Conservation (phyloP, 2,888 invertebrate genomes). For the Ormyrus thymus region DNA sequence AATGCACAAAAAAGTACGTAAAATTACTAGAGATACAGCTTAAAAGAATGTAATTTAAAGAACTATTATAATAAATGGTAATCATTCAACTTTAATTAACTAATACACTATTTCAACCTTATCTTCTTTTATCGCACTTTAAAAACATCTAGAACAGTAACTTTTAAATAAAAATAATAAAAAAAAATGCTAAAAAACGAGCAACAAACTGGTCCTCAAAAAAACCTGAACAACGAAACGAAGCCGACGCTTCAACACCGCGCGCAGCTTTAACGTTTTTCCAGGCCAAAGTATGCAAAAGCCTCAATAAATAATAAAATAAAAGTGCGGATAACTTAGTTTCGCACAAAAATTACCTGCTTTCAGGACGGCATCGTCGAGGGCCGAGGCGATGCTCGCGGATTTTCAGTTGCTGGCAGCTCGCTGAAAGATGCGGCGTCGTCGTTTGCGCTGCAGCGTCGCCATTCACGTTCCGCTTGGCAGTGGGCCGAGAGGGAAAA, state of each 20-base stretch:
- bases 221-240: neutral
- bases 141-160: neutral
- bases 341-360: slow-evolving; percentile 27
- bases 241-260: neutral
- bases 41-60: neutral
- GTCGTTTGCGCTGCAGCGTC: neutral
- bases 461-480: slow-evolving; percentile 40
- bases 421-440: neutral
- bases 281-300: no score
- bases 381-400: slow-evolving; percentile 36
- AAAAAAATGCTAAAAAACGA: neutral
- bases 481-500: slow-evolving; percentile 18
- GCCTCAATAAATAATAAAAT: no score
- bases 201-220: neutral
- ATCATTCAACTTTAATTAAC: neutral
- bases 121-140: neutral
- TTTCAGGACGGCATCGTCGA: slow-evolving; percentile 29
- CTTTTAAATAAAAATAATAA: neutral
- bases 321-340: neutral
- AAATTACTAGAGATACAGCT: neutral
- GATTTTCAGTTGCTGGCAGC: slow-evolving; percentile 7
- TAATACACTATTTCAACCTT: no score
- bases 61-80: neutral
- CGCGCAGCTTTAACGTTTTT: neutral
- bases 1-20: neutral